These are phyloP conservation scores for Eucriotettix oculatus DNA, from an alignment of 2,888 invertebrate genomes.

Conservation along the genomic window DNA sequence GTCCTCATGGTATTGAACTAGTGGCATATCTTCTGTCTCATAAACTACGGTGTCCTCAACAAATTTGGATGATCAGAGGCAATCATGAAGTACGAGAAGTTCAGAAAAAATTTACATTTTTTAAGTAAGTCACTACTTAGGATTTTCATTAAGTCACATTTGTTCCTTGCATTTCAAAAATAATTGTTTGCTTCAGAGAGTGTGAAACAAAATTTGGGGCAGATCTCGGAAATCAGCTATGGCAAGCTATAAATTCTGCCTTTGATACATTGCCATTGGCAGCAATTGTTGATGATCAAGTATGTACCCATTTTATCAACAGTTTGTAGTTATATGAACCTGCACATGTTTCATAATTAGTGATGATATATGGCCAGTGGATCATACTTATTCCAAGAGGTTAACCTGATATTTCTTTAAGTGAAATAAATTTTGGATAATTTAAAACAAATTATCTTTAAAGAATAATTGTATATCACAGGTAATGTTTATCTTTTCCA, in stretches of 20 bases:
- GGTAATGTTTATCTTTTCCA: neutral
- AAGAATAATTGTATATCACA: too few relatives aligned
- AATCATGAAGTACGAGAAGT: conserved; percentile 59
- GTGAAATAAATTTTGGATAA: too few relatives aligned
- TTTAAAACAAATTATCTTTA: too few relatives aligned
- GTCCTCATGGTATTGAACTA: conserved; percentile 48
- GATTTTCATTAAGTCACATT: neutral
- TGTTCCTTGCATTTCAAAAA: neutral
- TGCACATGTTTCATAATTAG: too few relatives aligned
- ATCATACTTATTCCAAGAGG: too few relatives aligned
- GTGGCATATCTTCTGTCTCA: conserved; percentile 51
- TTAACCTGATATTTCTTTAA: too few relatives aligned
- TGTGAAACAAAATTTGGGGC: conserved; percentile 51
- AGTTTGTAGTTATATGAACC: too few relatives aligned
- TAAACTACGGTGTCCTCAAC: conserved; percentile 47
- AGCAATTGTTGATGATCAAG: conserved; percentile 55
- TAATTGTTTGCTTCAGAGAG: conserved; percentile 30
- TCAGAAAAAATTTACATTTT: conserved; percentile 56
- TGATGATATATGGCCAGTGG: too few relatives aligned
- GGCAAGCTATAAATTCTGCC: conserved; percentile 50
- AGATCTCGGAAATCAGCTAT: conserved; percentile 40
- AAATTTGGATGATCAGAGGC: conserved; percentile 46
- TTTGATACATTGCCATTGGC: conserved; percentile 59
- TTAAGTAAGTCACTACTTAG: neutral
- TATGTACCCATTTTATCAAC: conserved; percentile 13